A percentile compares a stretch with the other conserved stretches of the same genome.
phyloP scores from a whole-genome alignment of 1,140 invertebrate genomes.

The Ylistrum balloti region DNA sequence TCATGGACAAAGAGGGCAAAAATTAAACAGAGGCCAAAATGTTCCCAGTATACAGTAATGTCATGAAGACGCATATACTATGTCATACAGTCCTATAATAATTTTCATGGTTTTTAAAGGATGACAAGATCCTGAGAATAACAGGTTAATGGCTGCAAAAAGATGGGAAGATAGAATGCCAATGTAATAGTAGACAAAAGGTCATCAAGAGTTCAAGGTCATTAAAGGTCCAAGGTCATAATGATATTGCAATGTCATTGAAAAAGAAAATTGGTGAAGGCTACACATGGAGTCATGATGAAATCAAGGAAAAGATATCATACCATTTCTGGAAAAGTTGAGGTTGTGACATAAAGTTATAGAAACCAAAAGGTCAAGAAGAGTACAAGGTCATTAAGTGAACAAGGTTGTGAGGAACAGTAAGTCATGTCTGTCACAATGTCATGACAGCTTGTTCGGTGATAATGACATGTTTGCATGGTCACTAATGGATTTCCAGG shows the following conservation, averaged over 20 bases:
- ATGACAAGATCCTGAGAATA: too few species aligned
- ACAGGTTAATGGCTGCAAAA: too few species aligned
- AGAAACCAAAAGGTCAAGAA: neutral
- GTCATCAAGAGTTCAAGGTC: neutral
- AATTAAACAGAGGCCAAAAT: too few species aligned
- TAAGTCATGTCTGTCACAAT: neutral
- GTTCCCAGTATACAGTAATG: too few species aligned
- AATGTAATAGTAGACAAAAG: neutral
- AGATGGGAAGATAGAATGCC: too few species aligned
- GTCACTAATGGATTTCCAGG: neutral
- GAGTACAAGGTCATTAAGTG: neutral
- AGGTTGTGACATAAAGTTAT: too few species aligned
- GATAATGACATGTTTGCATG: slow-evolving; percentile 27
- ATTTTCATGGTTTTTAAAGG: too few species aligned
- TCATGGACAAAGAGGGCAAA: too few species aligned
- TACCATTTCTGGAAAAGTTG: too few species aligned
- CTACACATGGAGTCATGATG: neutral
- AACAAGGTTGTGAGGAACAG: neutral
- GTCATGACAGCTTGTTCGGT: neutral
- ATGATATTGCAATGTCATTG: neutral
- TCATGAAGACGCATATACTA: too few species aligned
- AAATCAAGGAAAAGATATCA: too few species aligned
- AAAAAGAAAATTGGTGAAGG: neutral
- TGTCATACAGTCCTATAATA: too few species aligned
- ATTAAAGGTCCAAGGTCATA: neutral